Percentiles rank a stretch among this genome's conserved stretches.
Evolutionary conservation across 2,888 invertebrate species (phyloP).

Genomic region (Rotaria sp.): DNA sequence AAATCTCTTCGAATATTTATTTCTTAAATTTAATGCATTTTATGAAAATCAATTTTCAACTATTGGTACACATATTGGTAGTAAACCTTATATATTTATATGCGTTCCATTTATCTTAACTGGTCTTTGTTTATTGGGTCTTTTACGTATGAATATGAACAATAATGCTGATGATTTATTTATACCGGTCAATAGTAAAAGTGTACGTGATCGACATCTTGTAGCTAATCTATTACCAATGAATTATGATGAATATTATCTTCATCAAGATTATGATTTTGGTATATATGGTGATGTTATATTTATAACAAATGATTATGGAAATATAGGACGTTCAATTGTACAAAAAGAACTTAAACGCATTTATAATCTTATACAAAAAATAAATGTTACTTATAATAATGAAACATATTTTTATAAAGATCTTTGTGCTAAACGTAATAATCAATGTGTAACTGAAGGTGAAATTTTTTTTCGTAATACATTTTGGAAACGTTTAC

Average conservation of each 20-base stretch:
- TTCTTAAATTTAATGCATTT: slow-evolving; percentile 33
- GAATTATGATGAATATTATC: slow-evolving; percentile 33
- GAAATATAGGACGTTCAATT: neutral
- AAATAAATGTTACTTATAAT: neutral
- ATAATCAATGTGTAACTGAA: slow-evolving; percentile 43
- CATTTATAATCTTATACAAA: slow-evolving; percentile 25
- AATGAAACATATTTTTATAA: slow-evolving; percentile 41
- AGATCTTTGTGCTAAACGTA: slow-evolving; percentile 44
- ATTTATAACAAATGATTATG: slow-evolving; percentile 9
- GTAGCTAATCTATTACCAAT: slow-evolving; percentile 29
- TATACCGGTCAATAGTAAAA: slow-evolving; percentile 35
- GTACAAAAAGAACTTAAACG: neutral
- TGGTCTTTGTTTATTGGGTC: slow-evolving; percentile 30
- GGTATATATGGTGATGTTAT: slow-evolving; percentile 40
- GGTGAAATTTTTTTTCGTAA: slow-evolving; percentile 41
- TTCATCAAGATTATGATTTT: slow-evolving; percentile 37
- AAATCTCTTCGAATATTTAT: slow-evolving; percentile 34
- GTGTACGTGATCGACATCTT: slow-evolving; percentile 27
- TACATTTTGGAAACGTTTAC: slow-evolving; percentile 36
- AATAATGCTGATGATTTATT: slow-evolving; percentile 34
- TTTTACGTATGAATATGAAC: slow-evolving; percentile 26
- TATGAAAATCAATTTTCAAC: slow-evolving; percentile 30
- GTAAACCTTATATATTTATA: slow-evolving; percentile 26
- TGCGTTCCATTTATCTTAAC: slow-evolving; percentile 32
- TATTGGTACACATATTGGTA: slow-evolving; percentile 29